phyloP scores from a whole-genome alignment of 2,888 invertebrate genomes.

The Labia minor region DNA sequence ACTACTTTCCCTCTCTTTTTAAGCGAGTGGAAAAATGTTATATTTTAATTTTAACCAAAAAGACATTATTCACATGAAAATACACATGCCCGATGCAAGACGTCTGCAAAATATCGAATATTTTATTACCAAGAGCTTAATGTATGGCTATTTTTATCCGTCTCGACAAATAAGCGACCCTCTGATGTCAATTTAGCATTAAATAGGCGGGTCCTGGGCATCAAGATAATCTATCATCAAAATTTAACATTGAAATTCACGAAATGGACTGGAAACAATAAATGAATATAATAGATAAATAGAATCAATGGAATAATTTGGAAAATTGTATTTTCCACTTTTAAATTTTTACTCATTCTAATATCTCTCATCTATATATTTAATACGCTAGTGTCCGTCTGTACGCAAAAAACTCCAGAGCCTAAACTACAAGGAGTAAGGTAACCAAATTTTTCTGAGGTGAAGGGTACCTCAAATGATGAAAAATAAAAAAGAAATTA shows the following conservation, averaged over 20 bases:
- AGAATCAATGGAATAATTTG: not conserved
- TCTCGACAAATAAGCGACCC: not conserved
- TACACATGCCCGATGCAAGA: conserved; percentile 7
- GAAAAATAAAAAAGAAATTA: too few relatives aligned
- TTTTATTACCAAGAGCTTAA: not conserved
- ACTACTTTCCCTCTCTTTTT: too few relatives aligned
- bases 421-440: too few relatives aligned
- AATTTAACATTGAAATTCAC: not conserved
- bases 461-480: too few relatives aligned
- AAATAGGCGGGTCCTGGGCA: not conserved
- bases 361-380: too few relatives aligned
- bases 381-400: too few relatives aligned
- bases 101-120: not conserved
- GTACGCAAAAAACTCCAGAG: too few relatives aligned
- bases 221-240: not conserved
- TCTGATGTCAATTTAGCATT: not conserved
- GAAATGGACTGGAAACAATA: not conserved
- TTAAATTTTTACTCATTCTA: too few relatives aligned
- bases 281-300: not conserved
- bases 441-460: too few relatives aligned
- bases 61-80: conserved; percentile 2
- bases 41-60: conserved; percentile 5
- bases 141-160: not conserved
- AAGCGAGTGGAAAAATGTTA: conserved; percentile 3
- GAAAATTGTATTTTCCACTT: too few relatives aligned